Evolutionary conservation across 2,888 invertebrate species (phyloP), one percentile per base, ranked within the genome.

Genomic region (Eustalomyia histrio): DNA sequence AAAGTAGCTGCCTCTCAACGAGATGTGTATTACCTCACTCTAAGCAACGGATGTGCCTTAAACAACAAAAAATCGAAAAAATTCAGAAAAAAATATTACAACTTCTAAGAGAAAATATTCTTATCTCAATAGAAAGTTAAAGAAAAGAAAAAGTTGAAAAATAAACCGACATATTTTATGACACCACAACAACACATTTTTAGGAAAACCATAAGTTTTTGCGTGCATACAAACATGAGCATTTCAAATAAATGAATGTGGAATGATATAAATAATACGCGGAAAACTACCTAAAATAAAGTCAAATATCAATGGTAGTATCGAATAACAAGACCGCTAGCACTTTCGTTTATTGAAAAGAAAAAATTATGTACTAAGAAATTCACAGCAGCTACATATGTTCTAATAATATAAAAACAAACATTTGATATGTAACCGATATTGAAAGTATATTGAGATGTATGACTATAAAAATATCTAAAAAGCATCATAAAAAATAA

Each of bases 281-380:
- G 39, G 53, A 61, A 71, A 80, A 57, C 50, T 43, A 63, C n/a
- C 60, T 58, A 17, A 18, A 47, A 64, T n/a, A 21, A 63, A 57
- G n/a, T 33, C 43, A 47, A 47, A 47, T 47, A n/a, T n/a, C 61
- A 68, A 68, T 24, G 35, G 18, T 55, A 53, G 68, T 47, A 58
- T 52, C 63, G 29, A 69, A 67, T 64, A 69, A 14, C 35, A 16
- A 43, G n/a, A 18, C 16, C 35, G 9, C 3, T 53, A 63, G 55
- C 83, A 83, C 83, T 83, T 83, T 83, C 83, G 65, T 65, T 79
- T 83, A 83, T 83, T 83, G 81, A 79, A 81, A 39, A 17, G 39
- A 5, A 21, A 10, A 61, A 29, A 35, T n/a, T n/a, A 65, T 35
- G 35, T 29, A 16, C 17, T 64, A 35, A 65, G n/a, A 52, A 21